phyloP scores from a whole-genome alignment of 53 echinoderm and acorn worm species.

The Paelopatides confundens region DNA sequence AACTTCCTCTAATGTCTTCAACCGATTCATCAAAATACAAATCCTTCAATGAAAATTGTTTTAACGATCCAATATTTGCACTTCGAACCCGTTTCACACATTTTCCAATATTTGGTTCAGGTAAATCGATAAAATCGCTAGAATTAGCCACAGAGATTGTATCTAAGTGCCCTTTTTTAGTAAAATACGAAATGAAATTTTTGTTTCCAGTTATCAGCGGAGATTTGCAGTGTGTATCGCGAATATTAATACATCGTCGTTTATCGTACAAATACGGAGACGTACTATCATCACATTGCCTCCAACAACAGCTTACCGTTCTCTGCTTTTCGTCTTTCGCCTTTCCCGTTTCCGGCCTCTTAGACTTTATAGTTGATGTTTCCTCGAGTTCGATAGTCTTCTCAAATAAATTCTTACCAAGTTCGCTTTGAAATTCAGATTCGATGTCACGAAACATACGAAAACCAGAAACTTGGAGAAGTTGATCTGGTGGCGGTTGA shows the following conservation, averaged over 20 bases:
- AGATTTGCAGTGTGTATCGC: conserved; percentile 80
- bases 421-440: conserved; percentile 91
- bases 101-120: conserved; percentile 69
- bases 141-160: conserved; percentile 79
- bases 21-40: conserved; percentile 76
- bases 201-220: conserved; percentile 75
- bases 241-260: conserved; percentile 74
- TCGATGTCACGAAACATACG: conserved; percentile 69
- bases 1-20: neutral
- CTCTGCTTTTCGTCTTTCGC: neutral
- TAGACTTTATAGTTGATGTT: neutral
- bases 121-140: conserved; percentile 66
- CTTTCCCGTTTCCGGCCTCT: neutral
- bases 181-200: conserved; percentile 83
- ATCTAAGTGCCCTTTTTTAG: conserved; percentile 71
- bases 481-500: conserved; percentile 13
- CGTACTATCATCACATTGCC: conserved; percentile 19
- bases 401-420: conserved; percentile 92
- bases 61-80: conserved; percentile 60
- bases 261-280: conserved; percentile 40
- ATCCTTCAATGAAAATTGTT: conserved; percentile 73
- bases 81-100: conserved; percentile 70
- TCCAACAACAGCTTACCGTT: neutral
- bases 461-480: conserved; percentile 27
- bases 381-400: conserved; percentile 66